Conservation (phyloP, 1,140 invertebrate genomes). For the Zaprionus tsacasi region DNA sequence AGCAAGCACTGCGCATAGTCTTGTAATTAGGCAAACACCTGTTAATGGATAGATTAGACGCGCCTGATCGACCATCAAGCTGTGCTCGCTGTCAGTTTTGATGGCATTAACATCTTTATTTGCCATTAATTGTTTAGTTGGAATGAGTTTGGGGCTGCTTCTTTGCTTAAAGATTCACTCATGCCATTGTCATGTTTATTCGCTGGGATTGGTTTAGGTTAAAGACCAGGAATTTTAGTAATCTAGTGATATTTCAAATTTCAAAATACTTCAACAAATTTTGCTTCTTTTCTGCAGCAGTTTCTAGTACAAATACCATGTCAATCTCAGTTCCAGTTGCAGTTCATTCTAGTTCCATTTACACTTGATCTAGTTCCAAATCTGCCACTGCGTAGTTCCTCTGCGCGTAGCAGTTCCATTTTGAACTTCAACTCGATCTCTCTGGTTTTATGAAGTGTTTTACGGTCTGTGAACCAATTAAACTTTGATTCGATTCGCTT, state of each 20-base stretch:
- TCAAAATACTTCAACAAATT: no score
- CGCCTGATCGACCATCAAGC: not conserved
- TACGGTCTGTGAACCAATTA: not conserved
- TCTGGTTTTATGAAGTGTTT: not conserved
- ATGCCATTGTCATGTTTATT: not conserved
- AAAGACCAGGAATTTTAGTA: no score
- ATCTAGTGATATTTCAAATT: not conserved
- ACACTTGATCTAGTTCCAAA: not conserved
- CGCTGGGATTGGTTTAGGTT: not conserved
- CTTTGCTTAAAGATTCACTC: not conserved
- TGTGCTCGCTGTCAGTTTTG: constrained; percentile 1
- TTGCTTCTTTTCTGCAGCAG: no score
- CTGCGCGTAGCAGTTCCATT: not conserved
- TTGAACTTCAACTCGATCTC: not conserved
- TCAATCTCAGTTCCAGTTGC: not conserved
- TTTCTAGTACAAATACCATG: not conserved
- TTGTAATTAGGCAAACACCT: constrained; percentile 27
- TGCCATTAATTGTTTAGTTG: not conserved
- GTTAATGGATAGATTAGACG: constrained; percentile 1
- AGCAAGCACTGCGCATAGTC: not conserved
- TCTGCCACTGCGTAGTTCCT: not conserved
- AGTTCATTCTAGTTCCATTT: not conserved
- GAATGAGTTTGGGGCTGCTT: not conserved
- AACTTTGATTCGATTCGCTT: not conserved
- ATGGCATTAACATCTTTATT: not conserved